Percentiles rank a stretch among this genome's conserved stretches.
Conservation (phyloP, 2,888 invertebrate genomes). For the Drosophila pseudotalamancana region DNA sequence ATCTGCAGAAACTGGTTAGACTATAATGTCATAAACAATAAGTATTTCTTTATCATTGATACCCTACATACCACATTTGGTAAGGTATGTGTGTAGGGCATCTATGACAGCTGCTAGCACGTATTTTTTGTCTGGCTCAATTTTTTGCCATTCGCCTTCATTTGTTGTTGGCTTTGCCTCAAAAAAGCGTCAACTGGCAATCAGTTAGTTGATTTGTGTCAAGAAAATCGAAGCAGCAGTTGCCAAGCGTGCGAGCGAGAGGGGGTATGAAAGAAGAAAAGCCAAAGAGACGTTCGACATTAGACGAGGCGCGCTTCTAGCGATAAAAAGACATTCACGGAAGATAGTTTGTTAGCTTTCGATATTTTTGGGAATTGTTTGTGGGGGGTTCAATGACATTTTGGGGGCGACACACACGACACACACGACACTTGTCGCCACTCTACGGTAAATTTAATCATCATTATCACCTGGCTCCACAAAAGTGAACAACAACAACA, state of each 20-base stretch:
- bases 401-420: slow-evolving; percentile 44
- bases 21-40: no score
- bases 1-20: no score
- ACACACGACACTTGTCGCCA: slow-evolving; percentile 31
- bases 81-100: no score
- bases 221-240: slow-evolving; percentile 44
- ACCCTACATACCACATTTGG: no score
- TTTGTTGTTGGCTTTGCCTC: slow-evolving; percentile 27
- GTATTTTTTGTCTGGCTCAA: not conserved
- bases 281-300: slow-evolving; percentile 1
- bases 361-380: slow-evolving; percentile 38
- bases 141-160: slow-evolving; percentile 14
- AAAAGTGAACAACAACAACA: slow-evolving; percentile 1
- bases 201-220: slow-evolving; percentile 60
- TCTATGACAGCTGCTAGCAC: no score
- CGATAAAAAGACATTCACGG: slow-evolving; percentile 57
- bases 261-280: not conserved
- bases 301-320: slow-evolving; percentile 32
- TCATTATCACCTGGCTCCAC: slow-evolving; percentile 53
- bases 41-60: no score
- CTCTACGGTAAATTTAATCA: slow-evolving; percentile 67
- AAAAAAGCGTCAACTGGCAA: slow-evolving; percentile 45
- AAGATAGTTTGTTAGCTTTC: slow-evolving; percentile 41
- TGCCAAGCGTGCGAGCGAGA: not conserved
- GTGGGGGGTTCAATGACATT: slow-evolving; percentile 65